phyloP scores from a whole-genome alignment of 1,140 invertebrate genomes.

The Drosophila ercepeae region DNA sequence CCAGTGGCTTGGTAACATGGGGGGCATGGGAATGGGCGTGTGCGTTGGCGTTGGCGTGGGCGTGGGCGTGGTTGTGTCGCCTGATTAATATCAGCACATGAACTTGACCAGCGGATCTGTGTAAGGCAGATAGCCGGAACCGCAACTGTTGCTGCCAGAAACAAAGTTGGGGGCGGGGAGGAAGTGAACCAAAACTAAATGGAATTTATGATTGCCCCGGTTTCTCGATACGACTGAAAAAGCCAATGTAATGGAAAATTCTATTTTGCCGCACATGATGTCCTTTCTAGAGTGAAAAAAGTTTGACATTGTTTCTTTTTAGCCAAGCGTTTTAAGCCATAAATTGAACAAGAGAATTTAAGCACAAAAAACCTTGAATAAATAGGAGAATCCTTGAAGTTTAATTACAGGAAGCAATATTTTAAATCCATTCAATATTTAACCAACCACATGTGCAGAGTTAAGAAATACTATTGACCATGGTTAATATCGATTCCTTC shows the following conservation, averaged over 20 bases:
- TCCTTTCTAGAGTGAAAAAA: neutral
- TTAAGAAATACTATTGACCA: conserved; percentile 12
- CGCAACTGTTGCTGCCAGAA: conserved; percentile 36
- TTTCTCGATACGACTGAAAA: conserved; percentile 54
- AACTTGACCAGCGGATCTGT: conserved; percentile 28
- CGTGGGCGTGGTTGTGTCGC: conserved; percentile 4
- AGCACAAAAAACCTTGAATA: too few species aligned
- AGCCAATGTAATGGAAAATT: conserved; percentile 77
- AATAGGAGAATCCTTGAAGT: too few species aligned
- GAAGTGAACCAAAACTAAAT: conserved; percentile 39
- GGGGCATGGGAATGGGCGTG: conserved; percentile 5
- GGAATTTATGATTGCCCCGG: conserved; percentile 61
- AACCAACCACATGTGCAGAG: conserved; percentile 1
- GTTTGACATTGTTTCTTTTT: neutral
- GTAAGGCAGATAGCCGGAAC: neutral
- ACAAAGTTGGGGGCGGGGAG: neutral
- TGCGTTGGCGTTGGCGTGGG: too few species aligned
- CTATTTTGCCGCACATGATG: conserved; percentile 33
- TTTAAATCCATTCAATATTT: conserved; percentile 12
- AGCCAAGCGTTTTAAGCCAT: neutral
- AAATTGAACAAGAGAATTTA: neutral
- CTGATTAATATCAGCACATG: conserved; percentile 52
- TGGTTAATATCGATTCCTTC: neutral
- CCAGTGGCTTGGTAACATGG: conserved; percentile 31
- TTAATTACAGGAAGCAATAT: neutral